Evolutionary conservation across 2,888 invertebrate species (phyloP).

Genomic region (Athetis lepigone): DNA sequence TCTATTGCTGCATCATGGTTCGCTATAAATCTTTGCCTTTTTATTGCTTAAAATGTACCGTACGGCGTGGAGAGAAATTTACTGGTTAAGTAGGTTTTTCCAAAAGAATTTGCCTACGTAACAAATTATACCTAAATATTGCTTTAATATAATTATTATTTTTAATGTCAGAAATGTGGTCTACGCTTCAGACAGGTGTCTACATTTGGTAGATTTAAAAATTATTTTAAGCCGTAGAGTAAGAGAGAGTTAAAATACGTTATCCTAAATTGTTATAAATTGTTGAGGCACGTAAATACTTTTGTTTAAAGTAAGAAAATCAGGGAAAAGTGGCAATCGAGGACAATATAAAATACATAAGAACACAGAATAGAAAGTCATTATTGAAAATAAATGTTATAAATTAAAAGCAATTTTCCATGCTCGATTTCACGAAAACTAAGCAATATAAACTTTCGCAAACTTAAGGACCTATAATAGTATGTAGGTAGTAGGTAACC

Average conservation of each 20-base stretch:
- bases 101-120: neutral
- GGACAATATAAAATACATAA: neutral
- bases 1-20: neutral
- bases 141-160: too few relatives aligned
- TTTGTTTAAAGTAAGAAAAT: neutral
- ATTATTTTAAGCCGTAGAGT: too few relatives aligned
- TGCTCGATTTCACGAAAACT: slow-evolving; percentile 2
- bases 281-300: neutral
- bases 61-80: neutral
- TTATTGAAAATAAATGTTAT: neutral
- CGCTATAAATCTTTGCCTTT: neutral
- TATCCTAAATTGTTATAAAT: neutral
- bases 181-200: neutral
- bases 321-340: neutral
- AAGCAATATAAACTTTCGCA: neutral
- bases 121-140: too few relatives aligned
- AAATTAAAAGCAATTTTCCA: slow-evolving; percentile 4
- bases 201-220: neutral
- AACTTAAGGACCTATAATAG: neutral
- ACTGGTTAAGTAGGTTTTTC: neutral
- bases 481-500: neutral
- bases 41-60: neutral
- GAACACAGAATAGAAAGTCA: neutral
- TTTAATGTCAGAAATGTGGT: neutral
- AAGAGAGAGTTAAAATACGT: too few relatives aligned